Percentiles rank a stretch among this genome's conserved stretches.
Conservation (phyloP, 2,888 invertebrate genomes). For the Timema podura region DNA sequence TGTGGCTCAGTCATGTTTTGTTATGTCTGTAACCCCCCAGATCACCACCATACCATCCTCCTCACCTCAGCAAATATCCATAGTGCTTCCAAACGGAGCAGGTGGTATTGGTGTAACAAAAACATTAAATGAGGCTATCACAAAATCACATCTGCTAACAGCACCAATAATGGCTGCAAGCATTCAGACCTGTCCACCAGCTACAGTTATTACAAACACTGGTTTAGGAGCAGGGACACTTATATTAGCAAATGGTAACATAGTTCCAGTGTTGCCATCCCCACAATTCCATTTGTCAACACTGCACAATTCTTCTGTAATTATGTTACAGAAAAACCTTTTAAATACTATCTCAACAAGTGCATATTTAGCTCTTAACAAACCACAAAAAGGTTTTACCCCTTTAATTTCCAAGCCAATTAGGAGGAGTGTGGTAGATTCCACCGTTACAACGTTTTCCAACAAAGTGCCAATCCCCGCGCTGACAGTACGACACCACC, state of each 20-base stretch:
- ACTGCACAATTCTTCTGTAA: constrained; percentile 18
- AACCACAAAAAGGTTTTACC: constrained; percentile 19
- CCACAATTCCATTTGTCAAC: constrained; percentile 28
- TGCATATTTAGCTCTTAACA: neutral
- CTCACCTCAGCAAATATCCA: constrained; percentile 11
- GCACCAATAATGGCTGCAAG: constrained; percentile 25
- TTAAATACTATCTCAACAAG: constrained; percentile 17
- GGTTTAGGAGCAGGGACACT: constrained; percentile 43
- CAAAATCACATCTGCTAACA: constrained; percentile 21
- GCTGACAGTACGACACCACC: constrained; percentile 26
- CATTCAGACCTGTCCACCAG: constrained; percentile 20
- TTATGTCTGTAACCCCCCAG: constrained; percentile 16
- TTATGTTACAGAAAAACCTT: constrained; percentile 24
- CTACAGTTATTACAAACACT: constrained; percentile 11
- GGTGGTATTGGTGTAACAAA: neutral
- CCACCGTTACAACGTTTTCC: constrained; percentile 36
- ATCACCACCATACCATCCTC: neutral
- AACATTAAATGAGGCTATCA: constrained; percentile 2
- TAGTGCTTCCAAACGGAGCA: constrained; percentile 12
- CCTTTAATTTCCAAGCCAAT: constrained; percentile 23
- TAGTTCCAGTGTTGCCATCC: constrained; percentile 41
- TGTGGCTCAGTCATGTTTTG: constrained; percentile 15
- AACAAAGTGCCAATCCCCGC: constrained; percentile 40
- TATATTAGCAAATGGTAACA: constrained; percentile 43
- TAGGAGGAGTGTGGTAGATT: constrained; percentile 28